Evolutionary conservation across 2,797 vertebrate genomes (phyloP).

Genomic region (Lepidocolaptes lacrymiger): DNA sequence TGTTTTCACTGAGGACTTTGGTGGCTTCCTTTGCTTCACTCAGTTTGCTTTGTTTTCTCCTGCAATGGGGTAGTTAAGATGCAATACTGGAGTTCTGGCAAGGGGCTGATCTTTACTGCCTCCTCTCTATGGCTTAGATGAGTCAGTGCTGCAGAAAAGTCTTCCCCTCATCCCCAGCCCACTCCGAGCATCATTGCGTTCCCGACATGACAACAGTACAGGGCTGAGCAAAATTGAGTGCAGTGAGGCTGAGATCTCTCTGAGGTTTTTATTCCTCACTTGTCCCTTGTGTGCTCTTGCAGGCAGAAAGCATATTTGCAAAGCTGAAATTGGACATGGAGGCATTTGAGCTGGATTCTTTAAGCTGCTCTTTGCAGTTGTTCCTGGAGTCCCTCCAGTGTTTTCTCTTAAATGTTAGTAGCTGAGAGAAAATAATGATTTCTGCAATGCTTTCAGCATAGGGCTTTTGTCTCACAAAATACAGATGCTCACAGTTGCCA

Average conservation of each 20-base stretch:
- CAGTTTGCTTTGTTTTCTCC: background rate
- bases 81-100: background rate
- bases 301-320: background rate
- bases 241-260: background rate
- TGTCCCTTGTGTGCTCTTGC: background rate
- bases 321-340: background rate
- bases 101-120: background rate
- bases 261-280: rapidly evolving
- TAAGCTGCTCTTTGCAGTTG: background rate
- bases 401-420: background rate
- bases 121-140: background rate
- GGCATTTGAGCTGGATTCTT: background rate
- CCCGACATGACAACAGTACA: background rate
- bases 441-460: background rate
- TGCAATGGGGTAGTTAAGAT: background rate
- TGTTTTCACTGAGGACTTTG: background rate
- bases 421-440: background rate
- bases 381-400: background rate
- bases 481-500: background rate
- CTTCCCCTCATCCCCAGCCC: background rate
- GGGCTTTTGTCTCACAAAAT: background rate
- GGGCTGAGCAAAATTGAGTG: background rate
- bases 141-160: background rate
- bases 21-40: background rate
- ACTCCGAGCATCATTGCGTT: background rate